These are phyloP conservation scores for Erythrolamprus reginae DNA, from an alignment of 2,113 vertebrate genomes.

Conservation along the genomic window DNA sequence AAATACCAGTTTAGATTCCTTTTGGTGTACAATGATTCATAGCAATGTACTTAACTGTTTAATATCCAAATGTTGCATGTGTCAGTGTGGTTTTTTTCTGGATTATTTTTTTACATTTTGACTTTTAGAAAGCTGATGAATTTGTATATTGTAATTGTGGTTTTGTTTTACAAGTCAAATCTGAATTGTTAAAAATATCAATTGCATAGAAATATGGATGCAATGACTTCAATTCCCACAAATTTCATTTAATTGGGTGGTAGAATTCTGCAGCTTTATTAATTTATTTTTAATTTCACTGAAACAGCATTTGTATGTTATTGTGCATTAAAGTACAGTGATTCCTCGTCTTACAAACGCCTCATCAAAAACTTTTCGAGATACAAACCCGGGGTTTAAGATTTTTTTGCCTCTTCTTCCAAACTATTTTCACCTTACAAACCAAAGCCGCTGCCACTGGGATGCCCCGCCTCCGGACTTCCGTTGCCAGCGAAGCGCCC, in stretches of 20 bases:
- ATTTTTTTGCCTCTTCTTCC: too few relatives aligned
- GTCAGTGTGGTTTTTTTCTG: conserved; percentile 78
- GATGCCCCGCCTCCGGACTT: too few relatives aligned
- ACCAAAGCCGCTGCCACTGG: too few relatives aligned
- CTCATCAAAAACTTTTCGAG: too few relatives aligned
- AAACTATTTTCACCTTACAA: too few relatives aligned
- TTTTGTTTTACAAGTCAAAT: conserved; percentile 90
- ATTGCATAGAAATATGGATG: conserved; percentile 57
- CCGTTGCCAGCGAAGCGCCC: too few relatives aligned
- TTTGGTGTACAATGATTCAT: conserved; percentile 60
- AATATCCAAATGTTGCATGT: conserved; percentile 90
- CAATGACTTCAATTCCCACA: conserved; percentile 62
- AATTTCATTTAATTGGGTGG: conserved; percentile 34
- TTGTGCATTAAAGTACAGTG: conserved; percentile 34
- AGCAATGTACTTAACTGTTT: conserved; percentile 80
- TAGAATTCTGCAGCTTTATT: conserved; percentile 52
- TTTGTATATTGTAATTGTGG: conserved; percentile 92
- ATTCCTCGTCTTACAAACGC: too few relatives aligned
- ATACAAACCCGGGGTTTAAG: too few relatives aligned
- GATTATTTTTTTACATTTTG: conserved; percentile 48
- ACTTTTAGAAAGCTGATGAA: conserved; percentile 79
- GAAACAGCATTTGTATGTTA: conserved; percentile 47
- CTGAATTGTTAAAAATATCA: conserved; percentile 73
- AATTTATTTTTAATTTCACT: conserved; percentile 44
- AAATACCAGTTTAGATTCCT: conserved; percentile 50